Conservation (phyloP, 2,888 invertebrate genomes). For the Petrolisthes manimaculis region DNA sequence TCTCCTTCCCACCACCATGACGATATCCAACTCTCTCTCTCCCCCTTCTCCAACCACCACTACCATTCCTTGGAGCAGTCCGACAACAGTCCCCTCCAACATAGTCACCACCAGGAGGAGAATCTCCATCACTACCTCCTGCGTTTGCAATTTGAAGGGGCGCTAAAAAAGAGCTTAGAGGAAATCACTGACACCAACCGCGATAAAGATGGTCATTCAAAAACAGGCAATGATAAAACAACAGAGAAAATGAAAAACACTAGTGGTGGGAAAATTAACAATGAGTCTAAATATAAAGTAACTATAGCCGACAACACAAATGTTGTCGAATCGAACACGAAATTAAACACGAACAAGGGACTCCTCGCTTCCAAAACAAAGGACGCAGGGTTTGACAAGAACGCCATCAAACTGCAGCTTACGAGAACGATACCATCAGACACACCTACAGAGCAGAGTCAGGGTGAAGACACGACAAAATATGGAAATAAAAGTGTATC, state of each 20-base stretch:
- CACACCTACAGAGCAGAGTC: neutral
- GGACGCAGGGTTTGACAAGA: neutral
- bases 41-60: constrained; percentile 5
- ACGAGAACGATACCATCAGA: neutral
- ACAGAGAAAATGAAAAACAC: neutral
- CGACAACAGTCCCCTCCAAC: neutral
- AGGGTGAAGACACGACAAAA: neutral
- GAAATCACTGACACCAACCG: neutral
- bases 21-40: constrained; percentile 25
- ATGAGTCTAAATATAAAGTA: neutral
- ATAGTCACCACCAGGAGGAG: constrained; percentile 30
- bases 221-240: neutral
- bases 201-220: neutral
- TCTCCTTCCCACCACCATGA: constrained; percentile 19
- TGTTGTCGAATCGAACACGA: neutral
- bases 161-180: constrained; percentile 23
- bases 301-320: neutral
- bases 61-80: neutral
- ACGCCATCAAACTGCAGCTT: neutral
- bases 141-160: constrained; percentile 35
- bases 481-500: neutral
- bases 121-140: constrained; percentile 40
- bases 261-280: neutral
- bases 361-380: neutral
- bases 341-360: neutral